Evolutionary conservation across 2,113 vertebrate genomes (phyloP).

Genomic region (Thalassarche chlororhynchos): DNA sequence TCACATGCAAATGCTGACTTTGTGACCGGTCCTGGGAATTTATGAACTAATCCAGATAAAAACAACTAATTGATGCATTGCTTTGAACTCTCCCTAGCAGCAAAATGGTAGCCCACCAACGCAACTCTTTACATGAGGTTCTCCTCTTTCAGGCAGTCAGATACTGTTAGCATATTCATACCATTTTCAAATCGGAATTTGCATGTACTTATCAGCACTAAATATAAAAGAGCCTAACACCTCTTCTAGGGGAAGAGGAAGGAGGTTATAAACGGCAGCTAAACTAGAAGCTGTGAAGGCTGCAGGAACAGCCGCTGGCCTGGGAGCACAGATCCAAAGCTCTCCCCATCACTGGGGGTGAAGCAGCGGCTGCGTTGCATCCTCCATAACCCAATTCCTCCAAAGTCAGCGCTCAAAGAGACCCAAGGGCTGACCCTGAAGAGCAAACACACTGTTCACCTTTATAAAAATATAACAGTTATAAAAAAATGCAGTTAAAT

Average conservation of each 20-base stretch:
- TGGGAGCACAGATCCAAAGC: neutral
- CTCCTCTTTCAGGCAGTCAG: neutral
- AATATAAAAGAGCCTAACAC: neutral
- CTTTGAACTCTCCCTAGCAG: neutral
- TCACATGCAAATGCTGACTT: neutral
- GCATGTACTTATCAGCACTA: neutral
- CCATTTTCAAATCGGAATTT: neutral
- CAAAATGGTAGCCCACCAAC: neutral
- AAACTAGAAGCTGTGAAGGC: neutral
- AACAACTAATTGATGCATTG: neutral
- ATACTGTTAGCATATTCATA: neutral
- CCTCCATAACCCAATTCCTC: neutral
- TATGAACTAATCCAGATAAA: neutral
- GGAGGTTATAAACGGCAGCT: neutral
- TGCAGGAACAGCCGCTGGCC: neutral
- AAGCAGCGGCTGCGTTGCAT: accelerated
- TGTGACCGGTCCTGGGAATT: neutral
- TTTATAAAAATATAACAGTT: neutral
- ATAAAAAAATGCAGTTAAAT: neutral
- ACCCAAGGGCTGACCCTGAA: neutral
- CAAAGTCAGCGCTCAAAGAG: neutral
- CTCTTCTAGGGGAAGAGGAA: neutral
- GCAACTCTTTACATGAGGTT: neutral
- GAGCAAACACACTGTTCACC: neutral
- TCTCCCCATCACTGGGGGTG: neutral